These are phyloP conservation scores for Noctua janthe DNA, from an alignment of 2,888 invertebrate species.

Conservation along the genomic window DNA sequence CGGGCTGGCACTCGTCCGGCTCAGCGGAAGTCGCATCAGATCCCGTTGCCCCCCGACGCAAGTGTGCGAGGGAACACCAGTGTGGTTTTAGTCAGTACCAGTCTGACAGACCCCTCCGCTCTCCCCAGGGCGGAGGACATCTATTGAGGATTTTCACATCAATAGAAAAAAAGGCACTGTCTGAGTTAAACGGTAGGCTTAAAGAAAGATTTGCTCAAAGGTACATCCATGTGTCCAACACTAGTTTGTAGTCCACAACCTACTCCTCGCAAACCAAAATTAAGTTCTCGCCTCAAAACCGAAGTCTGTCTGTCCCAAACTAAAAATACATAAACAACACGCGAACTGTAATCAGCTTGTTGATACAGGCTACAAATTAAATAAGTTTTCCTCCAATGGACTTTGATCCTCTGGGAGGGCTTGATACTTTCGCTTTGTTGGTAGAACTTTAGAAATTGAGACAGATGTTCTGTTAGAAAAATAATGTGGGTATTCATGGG, in stretches of 20 bases:
- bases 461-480: slow-evolving; percentile 46
- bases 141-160: too few species aligned
- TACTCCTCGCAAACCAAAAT: slow-evolving; percentile 1
- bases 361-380: slow-evolving; percentile 67
- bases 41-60: too few species aligned
- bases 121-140: too few species aligned
- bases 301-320: slow-evolving; percentile 14
- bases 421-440: slow-evolving; percentile 36
- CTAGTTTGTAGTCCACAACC: not conserved
- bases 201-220: too few species aligned
- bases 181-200: too few species aligned
- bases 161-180: too few species aligned
- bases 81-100: too few species aligned
- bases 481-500: slow-evolving; percentile 8
- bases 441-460: not conserved
- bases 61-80: too few species aligned
- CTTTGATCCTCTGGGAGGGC: slow-evolving; percentile 63
- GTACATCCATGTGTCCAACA: not conserved
- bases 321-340: slow-evolving; percentile 42
- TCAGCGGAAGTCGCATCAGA: too few species aligned
- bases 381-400: slow-evolving; percentile 65
- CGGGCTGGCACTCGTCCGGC: too few species aligned
- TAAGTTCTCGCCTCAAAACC: slow-evolving; percentile 8
- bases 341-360: slow-evolving; percentile 61
- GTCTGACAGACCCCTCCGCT: too few species aligned